Evolutionary conservation across 2,113 vertebrate genomes (phyloP), one percentile per base, ranked within the genome.

Genomic region (Aegithalos caudatus): DNA sequence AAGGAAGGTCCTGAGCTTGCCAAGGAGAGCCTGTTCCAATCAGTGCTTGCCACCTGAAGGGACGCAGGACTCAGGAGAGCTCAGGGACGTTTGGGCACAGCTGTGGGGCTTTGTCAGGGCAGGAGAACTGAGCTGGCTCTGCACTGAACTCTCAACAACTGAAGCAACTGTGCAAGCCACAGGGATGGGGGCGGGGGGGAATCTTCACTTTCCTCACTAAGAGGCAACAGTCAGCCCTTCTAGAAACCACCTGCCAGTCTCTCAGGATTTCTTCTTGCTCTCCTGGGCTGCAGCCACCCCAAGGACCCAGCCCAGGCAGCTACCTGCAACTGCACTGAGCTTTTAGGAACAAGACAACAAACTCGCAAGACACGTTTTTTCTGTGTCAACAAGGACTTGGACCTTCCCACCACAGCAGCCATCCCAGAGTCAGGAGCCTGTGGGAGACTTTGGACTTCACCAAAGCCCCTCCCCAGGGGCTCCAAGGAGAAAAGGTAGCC

Each of bases 371-470:
- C 79, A 81, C 4, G 62, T 94, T 90, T 86, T 86, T 76, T 64
- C 79, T 77, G 29, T 88, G 87, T 83, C 92, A 95, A 97, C 88
- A 94, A 94, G 91, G 92, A 97, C 96, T 96, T 97, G 78, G 84
- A 94, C 92, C 95, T 93, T 47, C 81, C 61, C 61, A 70, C 33
- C 28, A 16, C 66, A 61, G 60, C 65, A 91, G 64, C 71, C 58
- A 50, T 51, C 65, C 61, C 61, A 14, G 23, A 12, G 11, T 14
- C 28, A 51, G 61, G 57, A 82, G 42, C 16, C n/a, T 60, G 51
- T 48, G 2, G 12, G 53, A 92, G 82, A 92, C 94, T 96, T 94
- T 96, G 87, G 80, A 96, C 91, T 80, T 66, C 7, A 6, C 14
- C 1, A 23, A 78, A 94, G n/a, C 73, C 80, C 69, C 22, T 95